These are phyloP conservation scores for Garra rufa DNA, from an alignment of 2,113 vertebrate genomes.

Conservation along the genomic window DNA sequence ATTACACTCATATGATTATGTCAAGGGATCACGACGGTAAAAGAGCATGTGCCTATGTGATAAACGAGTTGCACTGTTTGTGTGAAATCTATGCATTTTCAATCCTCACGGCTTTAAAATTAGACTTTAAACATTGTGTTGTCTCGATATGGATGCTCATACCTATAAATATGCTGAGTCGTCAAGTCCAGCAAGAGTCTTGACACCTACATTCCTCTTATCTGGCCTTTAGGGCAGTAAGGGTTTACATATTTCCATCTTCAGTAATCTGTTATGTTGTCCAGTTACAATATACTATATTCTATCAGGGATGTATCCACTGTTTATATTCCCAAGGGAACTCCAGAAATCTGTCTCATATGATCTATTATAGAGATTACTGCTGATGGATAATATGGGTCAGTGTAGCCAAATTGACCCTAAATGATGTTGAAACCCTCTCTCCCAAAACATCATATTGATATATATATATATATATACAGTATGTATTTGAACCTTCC, in stretches of 20 bases:
- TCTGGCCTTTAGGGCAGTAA: background rate
- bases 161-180: background rate
- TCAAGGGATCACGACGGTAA: conserved; percentile 44
- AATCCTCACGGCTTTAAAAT: background rate
- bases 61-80: conserved; percentile 17
- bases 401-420: conserved; percentile 6
- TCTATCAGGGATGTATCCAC: background rate
- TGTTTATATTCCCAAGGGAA: background rate
- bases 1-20: background rate
- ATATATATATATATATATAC: too few relatives aligned
- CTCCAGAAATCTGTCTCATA: background rate
- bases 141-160: background rate
- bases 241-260: background rate
- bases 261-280: background rate
- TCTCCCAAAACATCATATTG: background rate
- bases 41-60: conserved; percentile 6
- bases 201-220: conserved; percentile 12
- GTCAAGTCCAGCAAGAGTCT: background rate
- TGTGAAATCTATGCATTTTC: background rate
- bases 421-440: background rate
- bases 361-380: background rate
- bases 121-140: background rate
- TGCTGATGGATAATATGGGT: background rate
- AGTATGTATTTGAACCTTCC: background rate
- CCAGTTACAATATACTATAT: background rate